These are phyloP conservation scores for Drosophila greeni DNA, from an alignment of 2,888 invertebrate genomes.

Conservation along the genomic window DNA sequence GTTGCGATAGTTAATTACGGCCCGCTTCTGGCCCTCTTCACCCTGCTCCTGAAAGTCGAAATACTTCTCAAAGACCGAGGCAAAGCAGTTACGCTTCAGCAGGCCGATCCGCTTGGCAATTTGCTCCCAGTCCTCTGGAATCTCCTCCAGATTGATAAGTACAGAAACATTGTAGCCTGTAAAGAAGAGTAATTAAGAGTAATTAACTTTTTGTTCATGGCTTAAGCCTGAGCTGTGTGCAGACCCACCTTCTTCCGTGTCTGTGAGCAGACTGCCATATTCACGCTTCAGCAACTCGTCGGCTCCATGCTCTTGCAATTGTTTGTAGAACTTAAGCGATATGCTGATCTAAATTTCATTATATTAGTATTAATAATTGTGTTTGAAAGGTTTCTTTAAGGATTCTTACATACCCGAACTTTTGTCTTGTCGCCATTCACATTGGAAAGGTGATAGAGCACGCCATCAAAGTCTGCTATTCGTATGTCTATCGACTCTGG, in stretches of 20 bases:
- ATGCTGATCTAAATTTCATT: slow-evolving; percentile 89
- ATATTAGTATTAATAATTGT: background rate
- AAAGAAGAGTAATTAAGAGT: background rate
- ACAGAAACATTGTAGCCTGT: slow-evolving; percentile 96
- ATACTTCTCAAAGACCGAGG: slow-evolving; percentile 99
- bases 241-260: slow-evolving; percentile 89
- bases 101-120: slow-evolving; percentile 95
- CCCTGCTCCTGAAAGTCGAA: slow-evolving; percentile 98
- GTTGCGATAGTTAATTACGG: slow-evolving; percentile 98
- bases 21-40: slow-evolving; percentile 92
- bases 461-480: slow-evolving; percentile 99
- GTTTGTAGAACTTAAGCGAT: slow-evolving; percentile 98
- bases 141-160: slow-evolving; percentile 93
- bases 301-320: slow-evolving; percentile 98
- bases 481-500: slow-evolving; percentile 96
- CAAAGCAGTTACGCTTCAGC: slow-evolving; percentile 98
- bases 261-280: slow-evolving; percentile 90
- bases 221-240: slow-evolving; percentile 1
- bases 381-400: background rate
- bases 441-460: slow-evolving; percentile 98
- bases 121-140: slow-evolving; percentile 93
- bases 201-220: background rate
- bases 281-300: slow-evolving; percentile 96
- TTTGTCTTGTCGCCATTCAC: slow-evolving; percentile 97
- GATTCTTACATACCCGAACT: slow-evolving; percentile 88